Conservation (phyloP, 2,888 invertebrate genomes). For the Tipula confusa region DNA sequence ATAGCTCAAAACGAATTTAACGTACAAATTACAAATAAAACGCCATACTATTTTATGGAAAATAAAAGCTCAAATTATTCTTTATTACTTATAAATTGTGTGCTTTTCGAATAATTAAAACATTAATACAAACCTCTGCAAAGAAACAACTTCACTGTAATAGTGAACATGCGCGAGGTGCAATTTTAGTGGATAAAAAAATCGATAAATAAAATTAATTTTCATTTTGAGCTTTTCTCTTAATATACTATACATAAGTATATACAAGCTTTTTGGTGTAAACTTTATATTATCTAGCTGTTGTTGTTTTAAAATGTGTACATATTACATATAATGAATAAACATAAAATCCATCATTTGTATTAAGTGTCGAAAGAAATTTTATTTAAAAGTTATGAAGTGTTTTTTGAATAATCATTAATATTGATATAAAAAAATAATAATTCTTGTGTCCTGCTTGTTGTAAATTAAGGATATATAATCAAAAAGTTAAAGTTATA, state of each 20-base stretch:
- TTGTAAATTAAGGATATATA: background rate
- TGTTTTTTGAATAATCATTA: background rate
- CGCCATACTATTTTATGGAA: too few relatives aligned
- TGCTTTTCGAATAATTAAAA: background rate
- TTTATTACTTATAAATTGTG: background rate
- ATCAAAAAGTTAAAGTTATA: background rate
- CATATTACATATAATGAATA: background rate
- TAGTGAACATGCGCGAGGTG: background rate
- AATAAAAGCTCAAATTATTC: too few relatives aligned
- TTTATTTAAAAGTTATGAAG: background rate
- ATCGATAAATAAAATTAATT: background rate
- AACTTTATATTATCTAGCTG: background rate
- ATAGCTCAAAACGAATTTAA: too few relatives aligned
- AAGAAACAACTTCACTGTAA: background rate
- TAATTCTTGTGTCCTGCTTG: background rate
- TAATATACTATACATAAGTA: background rate
- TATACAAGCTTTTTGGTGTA: background rate
- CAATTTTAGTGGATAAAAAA: background rate
- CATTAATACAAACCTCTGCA: background rate
- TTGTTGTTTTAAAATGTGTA: background rate
- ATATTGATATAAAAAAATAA: background rate
- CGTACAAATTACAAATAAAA: too few relatives aligned
- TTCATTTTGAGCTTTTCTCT: background rate
- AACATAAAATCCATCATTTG: background rate
- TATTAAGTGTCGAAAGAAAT: background rate